Evolutionary conservation across 2,888 invertebrate species (phyloP).

Genomic region (Drosophila eohydei): DNA sequence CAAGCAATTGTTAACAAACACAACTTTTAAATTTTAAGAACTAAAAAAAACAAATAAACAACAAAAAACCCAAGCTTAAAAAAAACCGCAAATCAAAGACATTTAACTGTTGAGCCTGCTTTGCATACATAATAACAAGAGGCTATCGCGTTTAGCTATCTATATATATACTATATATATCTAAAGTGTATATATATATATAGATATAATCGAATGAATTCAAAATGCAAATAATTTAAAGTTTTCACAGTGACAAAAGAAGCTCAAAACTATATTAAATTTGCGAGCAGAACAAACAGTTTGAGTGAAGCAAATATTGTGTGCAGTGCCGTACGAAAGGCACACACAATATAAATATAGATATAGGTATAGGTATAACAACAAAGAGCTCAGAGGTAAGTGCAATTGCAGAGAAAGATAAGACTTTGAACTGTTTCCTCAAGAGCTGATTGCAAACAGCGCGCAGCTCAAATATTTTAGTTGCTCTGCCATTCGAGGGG

Average conservation of each 20-base stretch:
- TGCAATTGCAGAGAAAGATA: slow-evolving; percentile 36
- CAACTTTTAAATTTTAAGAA: slow-evolving; percentile 10
- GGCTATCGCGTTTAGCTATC: slow-evolving; percentile 9
- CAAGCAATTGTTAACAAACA: slow-evolving; percentile 37
- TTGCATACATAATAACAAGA: slow-evolving; percentile 45
- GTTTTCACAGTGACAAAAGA: slow-evolving; percentile 17
- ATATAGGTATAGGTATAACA: slow-evolving; percentile 20
- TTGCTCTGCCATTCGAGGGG: slow-evolving; percentile 24
- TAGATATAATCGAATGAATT: slow-evolving; percentile 2
- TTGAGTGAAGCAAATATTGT: slow-evolving; percentile 53
- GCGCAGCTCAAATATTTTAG: slow-evolving; percentile 13
- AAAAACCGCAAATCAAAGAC: slow-evolving; percentile 49
- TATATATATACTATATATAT: background rate
- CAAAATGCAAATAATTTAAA: slow-evolving; percentile 18
- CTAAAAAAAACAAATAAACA: background rate
- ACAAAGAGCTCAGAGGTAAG: slow-evolving; percentile 33
- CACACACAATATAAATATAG: slow-evolving; percentile 10
- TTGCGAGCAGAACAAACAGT: slow-evolving; percentile 44
- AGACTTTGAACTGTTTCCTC: slow-evolving; percentile 28
- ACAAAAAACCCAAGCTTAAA: slow-evolving; percentile 25
- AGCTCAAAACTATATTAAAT: slow-evolving; percentile 8
- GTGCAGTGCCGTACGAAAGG: background rate
- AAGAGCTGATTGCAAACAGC: slow-evolving; percentile 38
- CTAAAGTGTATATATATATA: background rate
- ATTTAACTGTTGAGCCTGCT: slow-evolving; percentile 45